A percentile compares a stretch with the other conserved stretches of the same genome.
Evolutionary conservation across 2,113 vertebrate genomes (phyloP).

Genomic region (Calonectris borealis): DNA sequence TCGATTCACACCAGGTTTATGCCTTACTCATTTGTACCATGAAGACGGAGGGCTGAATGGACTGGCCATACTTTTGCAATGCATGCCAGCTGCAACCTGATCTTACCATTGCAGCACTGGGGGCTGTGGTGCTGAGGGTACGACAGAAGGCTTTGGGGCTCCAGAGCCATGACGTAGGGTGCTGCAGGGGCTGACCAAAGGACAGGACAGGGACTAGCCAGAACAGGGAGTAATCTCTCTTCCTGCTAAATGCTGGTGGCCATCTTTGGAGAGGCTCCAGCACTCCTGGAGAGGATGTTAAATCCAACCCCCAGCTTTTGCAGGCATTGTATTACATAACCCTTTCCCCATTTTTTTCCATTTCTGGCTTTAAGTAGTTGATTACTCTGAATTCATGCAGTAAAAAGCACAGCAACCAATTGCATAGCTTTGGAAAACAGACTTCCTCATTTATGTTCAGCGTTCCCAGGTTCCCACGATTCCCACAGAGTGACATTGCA

Average conservation of each 20-base stretch:
- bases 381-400: not conserved
- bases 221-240: not conserved
- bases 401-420: slow-evolving; percentile 12
- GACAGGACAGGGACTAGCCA: not conserved
- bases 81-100: accelerated
- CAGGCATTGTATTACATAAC: not conserved
- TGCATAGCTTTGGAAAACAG: not conserved
- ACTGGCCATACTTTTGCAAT: not conserved
- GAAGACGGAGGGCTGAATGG: not conserved
- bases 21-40: not conserved
- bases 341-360: not conserved
- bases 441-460: not conserved
- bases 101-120: not conserved
- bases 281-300: not conserved
- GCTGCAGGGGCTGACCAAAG: not conserved
- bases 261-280: not conserved
- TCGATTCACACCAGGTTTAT: not conserved
- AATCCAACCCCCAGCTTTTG: not conserved
- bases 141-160: not conserved
- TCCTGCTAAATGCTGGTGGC: not conserved
- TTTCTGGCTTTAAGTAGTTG: not conserved
- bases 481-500: slow-evolving; percentile 7
- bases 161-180: not conserved
- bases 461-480: not conserved
- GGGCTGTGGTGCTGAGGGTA: not conserved